A percentile compares a stretch with the other conserved stretches of the same genome.
These are phyloP conservation scores for Meandrina meandrites DNA, from an alignment of 92 coral and sea anemone species.

Conservation along the genomic window DNA sequence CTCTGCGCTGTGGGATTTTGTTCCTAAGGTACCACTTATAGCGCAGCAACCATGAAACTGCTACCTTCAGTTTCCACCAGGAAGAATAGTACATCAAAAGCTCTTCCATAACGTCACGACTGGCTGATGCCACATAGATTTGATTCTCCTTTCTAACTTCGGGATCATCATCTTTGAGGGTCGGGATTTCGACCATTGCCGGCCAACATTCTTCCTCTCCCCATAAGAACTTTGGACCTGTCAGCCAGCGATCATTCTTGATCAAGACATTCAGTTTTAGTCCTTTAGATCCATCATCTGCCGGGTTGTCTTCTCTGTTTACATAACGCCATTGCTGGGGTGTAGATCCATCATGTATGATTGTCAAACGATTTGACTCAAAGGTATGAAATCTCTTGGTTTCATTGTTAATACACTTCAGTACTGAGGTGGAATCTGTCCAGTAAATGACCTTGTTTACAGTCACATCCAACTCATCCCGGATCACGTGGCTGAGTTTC, in stretches of 20 bases:
- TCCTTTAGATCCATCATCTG: too few relatives aligned
- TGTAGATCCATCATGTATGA: too few relatives aligned
- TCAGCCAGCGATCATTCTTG: slow-evolving; percentile 63
- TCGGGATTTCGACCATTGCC: slow-evolving; percentile 27
- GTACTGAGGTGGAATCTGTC: slow-evolving; percentile 65
- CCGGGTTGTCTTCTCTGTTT: too few relatives aligned
- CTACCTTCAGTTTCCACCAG: slow-evolving; percentile 59
- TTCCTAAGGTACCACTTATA: slow-evolving; percentile 41
- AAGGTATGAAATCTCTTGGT: too few relatives aligned
- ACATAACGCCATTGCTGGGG: too few relatives aligned
- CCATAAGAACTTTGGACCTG: slow-evolving; percentile 60
- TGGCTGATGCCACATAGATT: slow-evolving; percentile 33
- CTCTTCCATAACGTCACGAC: slow-evolving; percentile 27
- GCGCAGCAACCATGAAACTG: slow-evolving; percentile 66
- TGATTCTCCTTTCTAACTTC: slow-evolving; percentile 56
- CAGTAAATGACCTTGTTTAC: slow-evolving; percentile 48
- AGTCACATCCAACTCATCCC: slow-evolving; percentile 29
- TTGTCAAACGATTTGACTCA: too few relatives aligned
- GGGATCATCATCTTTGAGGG: too few relatives aligned
- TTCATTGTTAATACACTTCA: too few relatives aligned
- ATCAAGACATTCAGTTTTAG: slow-evolving; percentile 46
- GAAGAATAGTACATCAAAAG: slow-evolving; percentile 39
- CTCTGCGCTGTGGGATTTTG: slow-evolving; percentile 2
- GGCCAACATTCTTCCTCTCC: slow-evolving; percentile 49
- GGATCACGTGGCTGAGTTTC: slow-evolving; percentile 34